Conservation (phyloP, 2,797 vertebrate species). For the Spizella passerina region DNA sequence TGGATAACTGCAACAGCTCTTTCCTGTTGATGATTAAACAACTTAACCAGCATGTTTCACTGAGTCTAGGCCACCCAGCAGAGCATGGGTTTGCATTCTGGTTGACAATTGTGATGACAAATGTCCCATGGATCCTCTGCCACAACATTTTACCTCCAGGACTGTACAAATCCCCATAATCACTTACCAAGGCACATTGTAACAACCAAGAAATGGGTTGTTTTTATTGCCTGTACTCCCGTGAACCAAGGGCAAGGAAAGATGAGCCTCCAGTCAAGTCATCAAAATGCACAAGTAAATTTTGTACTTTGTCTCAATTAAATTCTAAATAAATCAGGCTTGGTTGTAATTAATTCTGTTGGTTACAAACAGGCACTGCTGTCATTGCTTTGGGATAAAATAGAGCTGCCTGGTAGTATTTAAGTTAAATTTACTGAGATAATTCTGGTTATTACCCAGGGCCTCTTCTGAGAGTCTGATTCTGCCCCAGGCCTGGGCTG, state of each 20-base stretch:
- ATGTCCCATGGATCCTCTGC: background rate
- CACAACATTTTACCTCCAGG: background rate
- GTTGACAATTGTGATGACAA: background rate
- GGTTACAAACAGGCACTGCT: background rate
- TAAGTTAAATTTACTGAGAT: slow-evolving; percentile 48
- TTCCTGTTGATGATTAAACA: background rate
- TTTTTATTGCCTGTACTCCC: background rate
- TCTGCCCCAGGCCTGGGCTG: background rate
- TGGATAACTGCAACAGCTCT: background rate
- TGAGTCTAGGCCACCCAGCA: background rate
- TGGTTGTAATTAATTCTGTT: background rate
- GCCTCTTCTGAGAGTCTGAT: background rate
- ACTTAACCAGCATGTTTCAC: background rate
- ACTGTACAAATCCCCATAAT: background rate
- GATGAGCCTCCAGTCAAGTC: background rate
- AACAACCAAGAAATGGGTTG: background rate
- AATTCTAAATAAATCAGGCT: background rate
- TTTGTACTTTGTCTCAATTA: background rate
- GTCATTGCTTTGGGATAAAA: slow-evolving; percentile 3
- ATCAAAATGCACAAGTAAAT: background rate
- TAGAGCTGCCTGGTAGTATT: background rate
- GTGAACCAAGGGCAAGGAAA: background rate
- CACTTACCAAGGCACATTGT: background rate
- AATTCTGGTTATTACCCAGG: slow-evolving; percentile 3
- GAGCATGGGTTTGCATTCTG: background rate